Evolutionary conservation across 2,113 vertebrate species (phyloP).

Genomic region (Raja brachyura): DNA sequence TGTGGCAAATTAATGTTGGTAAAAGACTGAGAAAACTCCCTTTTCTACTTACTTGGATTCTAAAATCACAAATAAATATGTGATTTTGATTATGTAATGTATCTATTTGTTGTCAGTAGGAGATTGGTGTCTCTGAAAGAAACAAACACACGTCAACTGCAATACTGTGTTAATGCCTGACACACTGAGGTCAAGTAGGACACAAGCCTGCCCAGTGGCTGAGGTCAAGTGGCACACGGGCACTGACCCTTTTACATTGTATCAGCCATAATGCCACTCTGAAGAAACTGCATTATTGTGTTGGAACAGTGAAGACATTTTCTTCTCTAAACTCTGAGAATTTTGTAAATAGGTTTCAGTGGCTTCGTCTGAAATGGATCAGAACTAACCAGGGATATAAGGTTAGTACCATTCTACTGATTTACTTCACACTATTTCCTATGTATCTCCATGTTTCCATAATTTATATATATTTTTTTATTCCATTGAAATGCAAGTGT

Average conservation of each 20-base stretch:
- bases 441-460: not conserved
- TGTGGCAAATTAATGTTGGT: not conserved
- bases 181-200: not conserved
- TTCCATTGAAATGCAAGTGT: not conserved
- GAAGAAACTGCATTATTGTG: not conserved
- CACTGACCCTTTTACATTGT: not conserved
- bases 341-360: not conserved
- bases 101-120: not conserved
- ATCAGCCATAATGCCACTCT: not conserved
- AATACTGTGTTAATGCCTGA: not conserved
- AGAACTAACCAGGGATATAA: not conserved
- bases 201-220: not conserved
- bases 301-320: not conserved
- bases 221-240: not conserved
- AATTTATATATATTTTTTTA: not conserved
- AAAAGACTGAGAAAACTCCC: not conserved
- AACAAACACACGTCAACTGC: not conserved
- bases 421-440: too few relatives aligned
- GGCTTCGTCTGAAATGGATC: not conserved
- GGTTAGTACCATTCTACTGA: not conserved
- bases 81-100: not conserved
- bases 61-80: not conserved
- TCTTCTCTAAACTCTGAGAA: not conserved
- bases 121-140: too few relatives aligned
- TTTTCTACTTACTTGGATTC: not conserved